Evolutionary conservation across 2,113 vertebrate genomes (phyloP).

Genomic region (Forbesichthys papilliferus): DNA sequence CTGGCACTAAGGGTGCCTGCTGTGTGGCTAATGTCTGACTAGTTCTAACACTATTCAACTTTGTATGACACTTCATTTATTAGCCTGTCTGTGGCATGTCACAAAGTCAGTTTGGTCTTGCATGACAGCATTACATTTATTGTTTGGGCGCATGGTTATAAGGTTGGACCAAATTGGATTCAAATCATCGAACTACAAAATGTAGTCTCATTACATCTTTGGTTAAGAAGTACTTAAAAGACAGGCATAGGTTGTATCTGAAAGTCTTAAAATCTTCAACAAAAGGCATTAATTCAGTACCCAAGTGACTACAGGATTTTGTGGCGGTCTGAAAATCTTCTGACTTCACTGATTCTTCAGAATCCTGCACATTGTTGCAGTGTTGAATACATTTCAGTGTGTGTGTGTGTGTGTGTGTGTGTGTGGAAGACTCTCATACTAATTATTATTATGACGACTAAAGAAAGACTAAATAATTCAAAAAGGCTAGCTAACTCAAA

Average conservation of each 20-base stretch:
- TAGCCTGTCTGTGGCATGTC: neutral
- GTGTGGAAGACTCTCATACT: constrained; percentile 68
- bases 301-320: neutral
- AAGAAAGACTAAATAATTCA: constrained; percentile 53
- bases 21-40: too few relatives aligned
- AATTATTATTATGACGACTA: constrained; percentile 35
- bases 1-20: too few relatives aligned
- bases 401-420: constrained; percentile 59
- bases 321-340: constrained; percentile 8
- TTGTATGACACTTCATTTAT: neutral
- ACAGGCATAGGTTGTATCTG: neutral
- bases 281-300: constrained; percentile 2
- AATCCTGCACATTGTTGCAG: constrained; percentile 43
- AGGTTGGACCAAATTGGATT: neutral
- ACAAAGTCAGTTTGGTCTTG: neutral
- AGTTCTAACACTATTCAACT: neutral
- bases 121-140: too few relatives aligned
- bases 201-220: neutral
- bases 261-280: constrained; percentile 9
- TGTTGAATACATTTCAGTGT: constrained; percentile 17
- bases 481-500: constrained; percentile 60
- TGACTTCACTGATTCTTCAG: constrained; percentile 1
- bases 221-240: neutral
- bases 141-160: too few relatives aligned
- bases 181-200: neutral